phyloP scores from a whole-genome alignment of 2,888 invertebrate genomes.

The Heliothis peltigera region DNA sequence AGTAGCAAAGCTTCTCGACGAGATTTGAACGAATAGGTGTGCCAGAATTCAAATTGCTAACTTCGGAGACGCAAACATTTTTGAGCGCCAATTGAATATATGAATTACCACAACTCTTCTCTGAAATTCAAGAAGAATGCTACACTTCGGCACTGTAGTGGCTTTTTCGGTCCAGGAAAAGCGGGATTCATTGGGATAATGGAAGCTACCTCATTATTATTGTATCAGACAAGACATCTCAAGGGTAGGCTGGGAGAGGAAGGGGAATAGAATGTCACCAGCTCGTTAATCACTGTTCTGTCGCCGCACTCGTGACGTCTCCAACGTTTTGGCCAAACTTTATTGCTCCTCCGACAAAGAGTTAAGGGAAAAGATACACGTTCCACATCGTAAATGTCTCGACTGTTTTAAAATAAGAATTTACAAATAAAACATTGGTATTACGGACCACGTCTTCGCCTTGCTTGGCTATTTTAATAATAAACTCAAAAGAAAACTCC shows the following conservation, averaged over 20 bases:
- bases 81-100: too few relatives aligned
- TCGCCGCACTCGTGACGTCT: slow-evolving; percentile 79
- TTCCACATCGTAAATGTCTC: slow-evolving; percentile 74
- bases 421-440: slow-evolving; percentile 66
- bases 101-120: too few relatives aligned
- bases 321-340: slow-evolving; percentile 73
- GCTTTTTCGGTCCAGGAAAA: slow-evolving; percentile 12
- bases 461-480: slow-evolving; percentile 52
- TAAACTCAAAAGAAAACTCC: slow-evolving; percentile 42
- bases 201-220: slow-evolving; percentile 49
- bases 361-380: slow-evolving; percentile 75
- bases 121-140: too few relatives aligned
- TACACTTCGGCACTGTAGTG: background rate
- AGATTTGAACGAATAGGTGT: too few relatives aligned
- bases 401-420: slow-evolving; percentile 75
- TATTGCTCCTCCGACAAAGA: slow-evolving; percentile 77
- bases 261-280: slow-evolving; percentile 68
- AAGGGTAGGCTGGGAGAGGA: slow-evolving; percentile 51
- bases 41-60: too few relatives aligned
- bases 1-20: too few relatives aligned
- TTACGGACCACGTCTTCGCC: slow-evolving; percentile 58
- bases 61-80: too few relatives aligned
- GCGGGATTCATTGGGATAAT: slow-evolving; percentile 21
- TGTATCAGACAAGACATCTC: slow-evolving; percentile 43
- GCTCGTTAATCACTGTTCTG: slow-evolving; percentile 83